A percentile compares a stretch with the other conserved stretches of the same genome.
Evolutionary conservation across 1,140 invertebrate species (phyloP).

Genomic region (Pemphigus obesinymphae): DNA sequence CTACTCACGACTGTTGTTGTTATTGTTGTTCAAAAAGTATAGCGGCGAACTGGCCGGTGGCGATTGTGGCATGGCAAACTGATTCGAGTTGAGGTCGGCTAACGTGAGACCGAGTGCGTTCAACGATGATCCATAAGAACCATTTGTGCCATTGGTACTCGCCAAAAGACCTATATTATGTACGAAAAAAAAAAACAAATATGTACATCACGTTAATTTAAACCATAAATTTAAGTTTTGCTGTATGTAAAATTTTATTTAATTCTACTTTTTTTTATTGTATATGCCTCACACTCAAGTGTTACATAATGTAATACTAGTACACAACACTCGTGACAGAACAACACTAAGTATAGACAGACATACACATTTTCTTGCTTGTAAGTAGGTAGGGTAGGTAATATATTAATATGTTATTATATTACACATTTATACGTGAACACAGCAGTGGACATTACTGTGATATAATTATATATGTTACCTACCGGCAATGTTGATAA

Average conservation of each 20-base stretch:
- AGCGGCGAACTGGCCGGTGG: constrained; percentile 23
- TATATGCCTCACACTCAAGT: too few relatives aligned
- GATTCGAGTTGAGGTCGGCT: constrained; percentile 10
- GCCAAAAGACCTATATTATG: constrained; percentile 12
- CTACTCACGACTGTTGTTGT: constrained; percentile 30
- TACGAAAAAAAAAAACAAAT: not conserved
- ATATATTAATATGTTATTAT: not conserved
- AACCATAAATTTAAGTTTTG: not conserved
- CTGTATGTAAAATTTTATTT: not conserved
- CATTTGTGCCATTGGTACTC: not conserved
- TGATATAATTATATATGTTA: not conserved
- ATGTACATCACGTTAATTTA: not conserved
- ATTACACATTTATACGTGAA: not conserved
- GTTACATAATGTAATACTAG: not conserved
- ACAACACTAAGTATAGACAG: not conserved
- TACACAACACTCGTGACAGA: not conserved
- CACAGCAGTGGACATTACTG: too few relatives aligned
- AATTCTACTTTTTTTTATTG: too few relatives aligned
- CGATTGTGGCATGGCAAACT: constrained; percentile 28
- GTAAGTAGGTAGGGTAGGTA: too few relatives aligned
- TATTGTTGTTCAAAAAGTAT: constrained; percentile 27
- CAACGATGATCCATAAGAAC: constrained; percentile 17
- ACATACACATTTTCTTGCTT: not conserved
- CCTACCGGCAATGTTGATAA: too few relatives aligned
- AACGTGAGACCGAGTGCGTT: constrained; percentile 28